Evolutionary conservation across 2,888 invertebrate genomes (phyloP).

Genomic region (Leptinotarsa juncta): DNA sequence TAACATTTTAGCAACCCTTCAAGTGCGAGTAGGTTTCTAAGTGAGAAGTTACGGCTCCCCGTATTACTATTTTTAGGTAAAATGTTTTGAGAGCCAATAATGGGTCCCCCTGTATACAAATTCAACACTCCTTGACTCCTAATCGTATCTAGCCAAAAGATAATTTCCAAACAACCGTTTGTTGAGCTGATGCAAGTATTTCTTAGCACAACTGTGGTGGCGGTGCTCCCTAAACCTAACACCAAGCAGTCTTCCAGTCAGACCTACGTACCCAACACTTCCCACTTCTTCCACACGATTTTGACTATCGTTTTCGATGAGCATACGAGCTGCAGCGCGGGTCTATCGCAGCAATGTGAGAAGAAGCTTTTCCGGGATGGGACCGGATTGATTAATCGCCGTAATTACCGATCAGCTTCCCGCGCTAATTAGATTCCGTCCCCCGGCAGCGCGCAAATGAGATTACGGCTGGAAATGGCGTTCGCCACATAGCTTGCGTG

Average conservation of each 20-base stretch:
- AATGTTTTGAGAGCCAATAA: too few relatives aligned
- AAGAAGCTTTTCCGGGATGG: slow-evolving; percentile 62
- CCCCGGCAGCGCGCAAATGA: slow-evolving; percentile 64
- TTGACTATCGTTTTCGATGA: not conserved
- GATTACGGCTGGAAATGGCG: slow-evolving; percentile 67
- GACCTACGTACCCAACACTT: not conserved
- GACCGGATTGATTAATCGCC: slow-evolving; percentile 70
- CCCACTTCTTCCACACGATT: not conserved
- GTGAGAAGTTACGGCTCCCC: too few relatives aligned
- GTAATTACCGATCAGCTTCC: slow-evolving; percentile 70
- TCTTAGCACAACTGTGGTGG: not conserved
- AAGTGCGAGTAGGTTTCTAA: too few relatives aligned
- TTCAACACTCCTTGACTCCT: too few relatives aligned
- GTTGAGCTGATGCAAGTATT: too few relatives aligned
- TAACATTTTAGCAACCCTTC: too few relatives aligned
- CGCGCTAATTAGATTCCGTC: slow-evolving; percentile 67
- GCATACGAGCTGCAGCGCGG: not conserved
- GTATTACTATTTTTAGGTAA: too few relatives aligned
- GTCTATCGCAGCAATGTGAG: slow-evolving; percentile 5
- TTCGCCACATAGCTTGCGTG: slow-evolving; percentile 60
- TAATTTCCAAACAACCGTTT: too few relatives aligned
- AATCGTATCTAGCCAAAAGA: too few relatives aligned
- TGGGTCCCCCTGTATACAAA: too few relatives aligned
- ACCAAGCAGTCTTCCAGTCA: too few relatives aligned
- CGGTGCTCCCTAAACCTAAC: not conserved